Percentiles rank a stretch among this genome's conserved stretches.
Evolutionary conservation across 2,797 vertebrate genomes (phyloP).

Genomic region (Chiloscyllium punctatum): DNA sequence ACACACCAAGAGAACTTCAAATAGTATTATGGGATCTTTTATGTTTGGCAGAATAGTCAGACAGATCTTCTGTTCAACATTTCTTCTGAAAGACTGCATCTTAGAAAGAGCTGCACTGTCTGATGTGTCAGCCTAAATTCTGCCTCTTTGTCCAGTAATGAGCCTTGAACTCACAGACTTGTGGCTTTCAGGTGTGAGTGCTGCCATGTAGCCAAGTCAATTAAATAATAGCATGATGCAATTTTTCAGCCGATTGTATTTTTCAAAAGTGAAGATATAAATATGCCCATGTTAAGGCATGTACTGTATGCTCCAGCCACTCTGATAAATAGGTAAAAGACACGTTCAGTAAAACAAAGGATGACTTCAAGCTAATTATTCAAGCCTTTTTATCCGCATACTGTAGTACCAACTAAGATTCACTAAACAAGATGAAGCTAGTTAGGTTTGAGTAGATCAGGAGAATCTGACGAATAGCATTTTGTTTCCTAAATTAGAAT

Average conservation of each 20-base stretch:
- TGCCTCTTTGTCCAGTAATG: neutral
- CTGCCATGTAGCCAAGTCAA: neutral
- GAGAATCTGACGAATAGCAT: neutral
- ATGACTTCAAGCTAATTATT: neutral
- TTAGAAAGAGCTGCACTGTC: neutral
- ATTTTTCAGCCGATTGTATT: neutral
- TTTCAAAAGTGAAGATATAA: constrained; percentile 10
- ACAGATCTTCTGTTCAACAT: neutral
- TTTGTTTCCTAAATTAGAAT: no score
- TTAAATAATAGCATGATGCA: neutral
- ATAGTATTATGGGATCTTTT: neutral
- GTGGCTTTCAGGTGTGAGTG: neutral
- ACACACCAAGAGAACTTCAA: constrained; percentile 10
- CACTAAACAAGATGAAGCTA: neutral
- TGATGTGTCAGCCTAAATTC: neutral
- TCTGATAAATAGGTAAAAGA: neutral
- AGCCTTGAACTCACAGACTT: neutral
- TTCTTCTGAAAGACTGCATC: neutral
- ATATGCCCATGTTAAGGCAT: neutral
- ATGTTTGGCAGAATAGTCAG: neutral
- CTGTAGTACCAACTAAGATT: neutral
- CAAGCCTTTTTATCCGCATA: neutral
- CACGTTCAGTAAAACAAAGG: neutral
- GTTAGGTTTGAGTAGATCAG: no score
- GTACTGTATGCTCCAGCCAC: neutral